Base-by-base conservation (phyloP, 2,888 invertebrate species). In the Lochmaea capreae region DNA sequence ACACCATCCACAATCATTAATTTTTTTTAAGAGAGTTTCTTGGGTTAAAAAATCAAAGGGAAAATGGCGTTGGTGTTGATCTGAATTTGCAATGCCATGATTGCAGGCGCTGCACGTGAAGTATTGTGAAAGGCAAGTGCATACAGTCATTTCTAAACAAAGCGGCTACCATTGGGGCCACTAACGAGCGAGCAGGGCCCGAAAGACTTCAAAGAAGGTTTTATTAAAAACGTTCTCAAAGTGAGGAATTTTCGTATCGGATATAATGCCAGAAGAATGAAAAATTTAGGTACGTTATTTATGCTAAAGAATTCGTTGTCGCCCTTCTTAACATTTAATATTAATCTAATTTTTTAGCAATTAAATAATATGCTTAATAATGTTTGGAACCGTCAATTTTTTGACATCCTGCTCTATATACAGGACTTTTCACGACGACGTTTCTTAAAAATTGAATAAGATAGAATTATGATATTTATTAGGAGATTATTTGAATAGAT, bases 171-270 rank as follows among this genome's bases (percentile, higher is more conserved):
- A 82, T 83, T 67, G 71, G 82, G 84, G 84, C 84, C 83, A 84
- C 85, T 85, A 85, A 85, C 85, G 85, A 85, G 83, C 83, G 74
- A 67, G 73, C 68, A 61, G 79, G 72, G 79, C 79, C 79, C 83
- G 78, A 82, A 84, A 83, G 83, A 85, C 85, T 84, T 85, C 85
- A 85, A 85, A 85, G 85, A 82, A 74, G 79, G 81, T 85, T 84
- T 84, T 84, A 84, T 84, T 84, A 84, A 84, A 84, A 84, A 80
- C 75, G 72, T 65, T 73, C 75, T 83, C 84, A 84, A 84, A 84
- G 84, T 82, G 81, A 79, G 33, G 83, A 83, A 83, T 84, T 82
- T 81, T 75, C 77, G 71, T 76, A 65, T 77, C 65, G 76, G 57
- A 73, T 73, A 71, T 75, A 74, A 71, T 73, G 59, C 63, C 71